A percentile compares a stretch with the other conserved stretches of the same genome.
Conservation (phyloP, 2,113 vertebrate genomes). For the Laticauda laticaudata region DNA sequence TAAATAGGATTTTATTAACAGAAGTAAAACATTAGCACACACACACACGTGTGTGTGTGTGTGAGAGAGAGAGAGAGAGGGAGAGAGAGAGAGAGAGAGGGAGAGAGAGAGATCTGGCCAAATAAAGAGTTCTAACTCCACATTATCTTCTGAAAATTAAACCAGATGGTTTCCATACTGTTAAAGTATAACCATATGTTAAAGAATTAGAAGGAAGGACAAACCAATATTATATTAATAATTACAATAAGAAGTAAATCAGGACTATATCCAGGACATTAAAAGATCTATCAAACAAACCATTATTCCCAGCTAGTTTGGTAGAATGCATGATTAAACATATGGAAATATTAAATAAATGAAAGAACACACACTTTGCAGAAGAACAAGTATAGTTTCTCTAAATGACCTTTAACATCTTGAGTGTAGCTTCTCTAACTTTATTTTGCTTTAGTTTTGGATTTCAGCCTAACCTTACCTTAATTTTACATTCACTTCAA, state of each 20-base stretch:
- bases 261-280: not conserved
- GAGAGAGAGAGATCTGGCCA: not conserved
- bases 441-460: not conserved
- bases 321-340: not conserved
- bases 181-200: not conserved
- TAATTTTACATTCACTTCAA: not conserved
- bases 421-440: not conserved
- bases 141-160: not conserved
- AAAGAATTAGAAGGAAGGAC: not conserved
- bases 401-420: not conserved
- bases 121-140: not conserved
- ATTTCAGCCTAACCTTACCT: not conserved
- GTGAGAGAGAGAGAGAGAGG: too few species aligned
- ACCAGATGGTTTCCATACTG: not conserved
- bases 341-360: not conserved
- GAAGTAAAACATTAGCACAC: not conserved
- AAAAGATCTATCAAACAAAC: not conserved
- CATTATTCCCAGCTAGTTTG: not conserved
- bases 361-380: not conserved
- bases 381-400: not conserved
- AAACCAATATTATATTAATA: not conserved
- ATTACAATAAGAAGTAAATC: not conserved
- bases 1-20: not conserved
- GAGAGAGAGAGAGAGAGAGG: too few species aligned
- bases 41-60: too few species aligned